Base-by-base conservation (phyloP, 1,140 invertebrate species). In the Neelides sp. region DNA sequence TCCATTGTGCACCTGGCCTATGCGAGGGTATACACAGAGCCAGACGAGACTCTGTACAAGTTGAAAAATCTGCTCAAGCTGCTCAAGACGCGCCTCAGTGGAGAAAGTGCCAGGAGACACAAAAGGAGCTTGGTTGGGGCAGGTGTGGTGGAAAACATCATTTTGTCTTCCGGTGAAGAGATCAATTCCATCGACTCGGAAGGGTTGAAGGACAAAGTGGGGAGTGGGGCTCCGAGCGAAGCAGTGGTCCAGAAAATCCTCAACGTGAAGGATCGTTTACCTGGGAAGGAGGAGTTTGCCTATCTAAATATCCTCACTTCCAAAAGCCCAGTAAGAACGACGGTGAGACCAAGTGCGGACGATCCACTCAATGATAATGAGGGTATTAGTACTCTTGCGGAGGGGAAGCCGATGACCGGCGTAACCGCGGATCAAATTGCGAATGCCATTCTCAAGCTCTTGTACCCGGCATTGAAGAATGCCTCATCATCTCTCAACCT, bases 1-100 rank as follows among this genome's bases (percentile, higher is more conserved):
- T 47, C 52, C 5, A 35, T 61, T 7, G 50, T 61, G 27, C 55
- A 55, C 36, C 48, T 61, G 34, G 50, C 59, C 12, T 61, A 61
- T 36, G 53, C 52, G 7, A 20, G 55, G 8, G 19, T 61, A 12
- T 37, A 53, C 26, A 44, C 24, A 19, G 52, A 55, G 32, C 44
- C 55, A 27, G 52, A 57, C 26, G 55, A 55, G 20, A 55, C 46
- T 10, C 44, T 61, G 4, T 26, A 50, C 43, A 45, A 48, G 8
- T 42, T 61, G 2, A 55, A 55, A 40, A 48, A 55, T 48, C 42
- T 61, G 10, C 43, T 61, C 22, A 17, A 48, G 40, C 41, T 52
- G 28, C 28, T 60, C 20, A 37, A 50, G 30, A 22, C 34, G 15
- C 26, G 48, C 15, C 32, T 57, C 19, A 28, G 35, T 13, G 20